These are phyloP conservation scores for Neuroterus valhalla DNA, from an alignment of 1,140 invertebrate genomes.

Conservation along the genomic window DNA sequence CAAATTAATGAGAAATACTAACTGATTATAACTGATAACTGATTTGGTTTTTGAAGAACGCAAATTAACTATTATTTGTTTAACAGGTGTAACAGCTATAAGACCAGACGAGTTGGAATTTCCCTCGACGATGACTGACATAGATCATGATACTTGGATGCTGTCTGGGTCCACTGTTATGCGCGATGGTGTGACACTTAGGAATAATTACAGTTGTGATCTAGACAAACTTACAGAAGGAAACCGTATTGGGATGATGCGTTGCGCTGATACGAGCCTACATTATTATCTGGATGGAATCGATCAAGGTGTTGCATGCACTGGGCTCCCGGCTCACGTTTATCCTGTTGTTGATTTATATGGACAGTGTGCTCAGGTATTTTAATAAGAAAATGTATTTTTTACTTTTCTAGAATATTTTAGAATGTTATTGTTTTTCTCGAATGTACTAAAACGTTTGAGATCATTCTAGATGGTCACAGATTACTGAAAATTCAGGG, in stretches of 20 bases:
- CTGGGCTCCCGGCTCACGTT: constrained; percentile 86
- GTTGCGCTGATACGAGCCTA: constrained; percentile 87
- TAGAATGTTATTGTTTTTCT: no score
- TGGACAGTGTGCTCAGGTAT: constrained; percentile 94
- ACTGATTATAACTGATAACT: no score
- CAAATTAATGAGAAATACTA: background rate
- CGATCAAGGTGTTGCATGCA: constrained; percentile 91
- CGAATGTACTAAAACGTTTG: no score
- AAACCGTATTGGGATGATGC: constrained; percentile 89
- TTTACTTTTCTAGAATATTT: background rate
- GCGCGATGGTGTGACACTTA: constrained; percentile 88
- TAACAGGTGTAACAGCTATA: constrained; percentile 87
- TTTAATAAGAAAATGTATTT: constrained; percentile 5
- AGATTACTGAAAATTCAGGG: no score
- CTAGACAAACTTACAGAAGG: constrained; percentile 86
- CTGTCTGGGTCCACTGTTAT: constrained; percentile 88
- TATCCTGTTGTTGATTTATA: constrained; percentile 97
- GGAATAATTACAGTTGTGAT: constrained; percentile 89
- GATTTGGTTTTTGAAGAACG: background rate
- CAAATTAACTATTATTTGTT: constrained; percentile 36
- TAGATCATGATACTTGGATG: constrained; percentile 95
- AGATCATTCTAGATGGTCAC: no score
- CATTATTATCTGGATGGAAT: constrained; percentile 94
- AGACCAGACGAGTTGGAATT: constrained; percentile 90
- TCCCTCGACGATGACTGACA: constrained; percentile 93